A percentile compares a stretch with the other conserved stretches of the same genome.
phyloP scores from a whole-genome alignment of 2,888 invertebrate genomes.

The Mimachlamys varia region DNA sequence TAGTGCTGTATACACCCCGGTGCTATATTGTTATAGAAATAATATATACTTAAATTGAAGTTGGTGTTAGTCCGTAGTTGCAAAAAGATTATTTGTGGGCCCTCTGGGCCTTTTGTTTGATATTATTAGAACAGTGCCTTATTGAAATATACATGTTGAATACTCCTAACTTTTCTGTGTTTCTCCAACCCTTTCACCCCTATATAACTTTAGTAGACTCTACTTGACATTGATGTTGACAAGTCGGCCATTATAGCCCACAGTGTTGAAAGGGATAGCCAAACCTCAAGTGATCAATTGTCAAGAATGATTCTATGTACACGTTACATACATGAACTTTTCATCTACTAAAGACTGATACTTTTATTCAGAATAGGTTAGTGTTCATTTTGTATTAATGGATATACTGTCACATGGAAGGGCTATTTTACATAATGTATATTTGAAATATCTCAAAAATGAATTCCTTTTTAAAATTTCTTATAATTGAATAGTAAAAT shows the following conservation, averaged over 20 bases:
- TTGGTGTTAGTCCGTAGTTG: not conserved
- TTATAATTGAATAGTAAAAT: too few relatives aligned
- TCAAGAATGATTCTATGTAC: not conserved
- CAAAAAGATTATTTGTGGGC: not conserved
- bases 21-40: not conserved
- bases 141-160: not conserved
- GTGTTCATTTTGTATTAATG: not conserved
- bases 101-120: not conserved
- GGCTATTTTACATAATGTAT: not conserved
- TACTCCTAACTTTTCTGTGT: not conserved
- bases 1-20: not conserved
- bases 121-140: not conserved
- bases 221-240: too few relatives aligned
- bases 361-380: too few relatives aligned
- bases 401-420: not conserved
- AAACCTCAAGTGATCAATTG: not conserved
- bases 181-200: too few relatives aligned
- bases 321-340: too few relatives aligned
- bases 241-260: too few relatives aligned
- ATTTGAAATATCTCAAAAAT: not conserved
- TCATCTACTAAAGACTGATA: too few relatives aligned
- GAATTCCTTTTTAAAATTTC: not conserved
- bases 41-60: not conserved
- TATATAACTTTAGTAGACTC: too few relatives aligned
- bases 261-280: too few relatives aligned